A percentile compares a stretch with the other conserved stretches of the same genome.
These are phyloP conservation scores for Anguilla rostrata DNA, from an alignment of 2,113 vertebrate genomes.

Conservation along the genomic window DNA sequence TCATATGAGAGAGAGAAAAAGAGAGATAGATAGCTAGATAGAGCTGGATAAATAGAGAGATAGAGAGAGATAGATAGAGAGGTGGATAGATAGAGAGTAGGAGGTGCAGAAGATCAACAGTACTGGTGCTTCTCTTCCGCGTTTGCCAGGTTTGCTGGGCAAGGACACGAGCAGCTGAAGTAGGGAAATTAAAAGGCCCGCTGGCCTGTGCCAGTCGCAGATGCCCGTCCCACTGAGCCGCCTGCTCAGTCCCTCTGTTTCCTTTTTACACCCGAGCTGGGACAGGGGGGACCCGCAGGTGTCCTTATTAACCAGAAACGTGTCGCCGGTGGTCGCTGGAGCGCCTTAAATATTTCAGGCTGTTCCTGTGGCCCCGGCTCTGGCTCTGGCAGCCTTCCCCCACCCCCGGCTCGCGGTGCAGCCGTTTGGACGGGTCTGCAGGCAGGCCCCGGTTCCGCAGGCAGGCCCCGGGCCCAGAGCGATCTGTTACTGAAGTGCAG, in stretches of 20 bases:
- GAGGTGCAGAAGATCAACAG: neutral
- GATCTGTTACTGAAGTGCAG: conserved; percentile 71
- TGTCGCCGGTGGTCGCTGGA: conserved; percentile 59
- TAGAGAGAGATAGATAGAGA: too few species aligned
- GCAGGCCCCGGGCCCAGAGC: conserved; percentile 61
- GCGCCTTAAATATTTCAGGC: conserved; percentile 62
- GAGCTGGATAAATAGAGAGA: too few species aligned
- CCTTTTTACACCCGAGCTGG: conserved; percentile 63
- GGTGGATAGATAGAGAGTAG: too few species aligned
- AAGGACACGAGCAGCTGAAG: conserved; percentile 55
- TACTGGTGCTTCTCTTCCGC: neutral
- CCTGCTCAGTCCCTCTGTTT: conserved; percentile 58
- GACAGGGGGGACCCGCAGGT: conserved; percentile 62
- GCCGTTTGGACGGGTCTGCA: conserved; percentile 46
- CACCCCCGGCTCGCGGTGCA: conserved; percentile 19
- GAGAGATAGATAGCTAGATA: too few species aligned
- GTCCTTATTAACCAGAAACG: conserved; percentile 71
- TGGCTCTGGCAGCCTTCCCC: conserved; percentile 31
- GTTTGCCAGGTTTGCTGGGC: neutral
- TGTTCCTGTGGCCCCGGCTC: conserved; percentile 47
- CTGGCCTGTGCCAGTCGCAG: conserved; percentile 67
- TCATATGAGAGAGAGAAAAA: too few species aligned
- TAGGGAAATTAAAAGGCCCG: conserved; percentile 62
- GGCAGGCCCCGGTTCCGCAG: conserved; percentile 51
- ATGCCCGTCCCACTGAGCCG: conserved; percentile 45